Evolutionary conservation across 2,888 invertebrate genomes (phyloP), one percentile per base, ranked within the genome.

Genomic region (Chromoteleia sp.): DNA sequence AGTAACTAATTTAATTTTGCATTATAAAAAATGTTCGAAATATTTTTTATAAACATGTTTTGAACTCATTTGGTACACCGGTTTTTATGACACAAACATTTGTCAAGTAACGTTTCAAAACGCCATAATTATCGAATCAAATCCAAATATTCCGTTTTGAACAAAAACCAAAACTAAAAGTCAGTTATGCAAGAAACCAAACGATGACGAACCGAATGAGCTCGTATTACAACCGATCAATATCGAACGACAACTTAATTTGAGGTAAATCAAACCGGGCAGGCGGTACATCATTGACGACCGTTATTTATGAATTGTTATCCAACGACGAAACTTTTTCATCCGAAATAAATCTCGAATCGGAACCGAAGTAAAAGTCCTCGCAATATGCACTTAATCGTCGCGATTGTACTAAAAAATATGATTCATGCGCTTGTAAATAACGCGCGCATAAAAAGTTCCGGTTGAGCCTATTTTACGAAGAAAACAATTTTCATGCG

Each of bases 351-450:
- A 77, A 77, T 61, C 68, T 70, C 63, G 21, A 52, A 70, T 77
- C 70, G 56, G 21, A 56, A 45, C 45, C 45, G 43, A 54, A 56
- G 61, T 61, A 63, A 70, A 63, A 68, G 45, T 61, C 41, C 43
- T 17, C 48, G 56, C 61, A 77, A 77, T 77, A 17, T 67, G 43
- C 61, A 63, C 45, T 77, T 70, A 77, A 77, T 70, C 70, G 77
- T 63, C 45, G 25, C 43, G 56, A 70, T 63, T 77, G 70, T 56
- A 68, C 63, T 70, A 77, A 77, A 77, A 77, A 70, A 54, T 45
- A 78, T 78, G 78, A 78, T 78, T 78, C 78, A 78, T 78, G 48
- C 33, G 65, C 45, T 54, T 61, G 58, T 78, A 71, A 78, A 78
- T 78, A 71, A 78, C 54, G 41, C 54, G 19, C 43, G 71, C 45